Evolutionary conservation across 2,113 vertebrate species (phyloP), one percentile per base, ranked within the genome.

Genomic region (Chionomys nivalis): DNA sequence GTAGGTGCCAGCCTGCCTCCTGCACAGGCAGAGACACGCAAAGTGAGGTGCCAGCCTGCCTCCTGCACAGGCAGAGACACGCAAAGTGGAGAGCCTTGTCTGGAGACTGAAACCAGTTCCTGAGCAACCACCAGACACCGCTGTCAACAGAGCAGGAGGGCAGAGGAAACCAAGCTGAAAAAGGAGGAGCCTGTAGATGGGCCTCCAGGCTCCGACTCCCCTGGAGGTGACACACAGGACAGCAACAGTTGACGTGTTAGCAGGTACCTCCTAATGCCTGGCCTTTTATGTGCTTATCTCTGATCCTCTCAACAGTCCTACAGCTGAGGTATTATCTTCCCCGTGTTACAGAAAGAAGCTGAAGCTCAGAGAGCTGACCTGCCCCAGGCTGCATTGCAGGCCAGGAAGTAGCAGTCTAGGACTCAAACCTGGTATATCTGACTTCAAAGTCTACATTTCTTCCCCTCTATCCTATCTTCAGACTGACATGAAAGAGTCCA

Each of bases 201-300:
- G 82, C 28, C 21, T 47, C 23, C 0, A 23, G 31, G 6, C 26
- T 47, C 58, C 61, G 1, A 9, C 31, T 72, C 42, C 81, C 61
- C 75, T 42, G 55, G 73, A 93, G 26, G 86, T 12, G n/a, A 82
- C 49, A 21, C 21, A 39, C 2, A 21, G 23, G 44, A 87, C 39
- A 90, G 81, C 61, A 88, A 66, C 19, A 89, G 89, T 72, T 61
- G 77, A 61, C 39, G 44, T 1, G 3, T 5, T 93, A 63, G 87
- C 90, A 94, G 90, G 78, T 77, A 44, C 39, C 82, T 93, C 90
- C 90, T 58, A 58, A 94, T 2, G 19, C 88, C 83, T 75, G 77
- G 66, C 82, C 89, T 93, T 81, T 83, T 55, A 82, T 24, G 75
- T 78, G 63, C 79, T 96, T 42, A 82, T 49, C 86, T 94, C 86